Conservation (phyloP, 2,888 invertebrate species). For the Stenolophus ochropezus region DNA sequence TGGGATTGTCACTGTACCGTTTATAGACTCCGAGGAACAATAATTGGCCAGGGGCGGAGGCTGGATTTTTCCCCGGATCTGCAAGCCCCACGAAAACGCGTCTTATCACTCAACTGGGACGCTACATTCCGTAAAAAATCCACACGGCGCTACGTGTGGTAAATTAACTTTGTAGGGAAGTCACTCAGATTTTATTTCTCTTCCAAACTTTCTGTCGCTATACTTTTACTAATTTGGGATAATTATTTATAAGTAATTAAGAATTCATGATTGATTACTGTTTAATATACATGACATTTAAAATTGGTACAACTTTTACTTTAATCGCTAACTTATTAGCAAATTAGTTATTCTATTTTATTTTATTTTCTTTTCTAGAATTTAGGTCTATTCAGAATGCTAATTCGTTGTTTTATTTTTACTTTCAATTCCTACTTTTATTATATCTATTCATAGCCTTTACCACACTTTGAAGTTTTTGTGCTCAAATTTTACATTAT, state of each 20-base stretch:
- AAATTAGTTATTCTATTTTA: neutral
- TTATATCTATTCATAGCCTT: no score
- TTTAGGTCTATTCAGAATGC: no score
- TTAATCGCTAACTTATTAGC: neutral
- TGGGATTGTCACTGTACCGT: conserved; percentile 58
- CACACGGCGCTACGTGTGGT: conserved; percentile 22
- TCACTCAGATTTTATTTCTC: neutral
- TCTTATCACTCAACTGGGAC: conserved; percentile 54
- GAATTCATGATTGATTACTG: neutral
- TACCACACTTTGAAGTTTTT: no score
- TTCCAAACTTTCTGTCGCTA: neutral
- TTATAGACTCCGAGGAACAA: conserved; percentile 60
- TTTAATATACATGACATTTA: neutral
- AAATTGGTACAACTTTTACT: neutral
- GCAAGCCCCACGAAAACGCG: conserved; percentile 39
- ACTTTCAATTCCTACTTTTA: no score
- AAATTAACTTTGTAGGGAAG: conserved; percentile 11
- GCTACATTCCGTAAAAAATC: conserved; percentile 25
- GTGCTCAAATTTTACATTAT: no score
- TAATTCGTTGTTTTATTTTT: no score
- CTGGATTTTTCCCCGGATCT: conserved; percentile 31
- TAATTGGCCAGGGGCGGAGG: conserved; percentile 49
- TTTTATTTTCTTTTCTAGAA: no score
- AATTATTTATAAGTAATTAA: neutral
- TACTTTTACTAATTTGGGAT: neutral